These are phyloP conservation scores for Antheraea yamamai DNA, from an alignment of 2,888 invertebrate genomes.

Conservation along the genomic window DNA sequence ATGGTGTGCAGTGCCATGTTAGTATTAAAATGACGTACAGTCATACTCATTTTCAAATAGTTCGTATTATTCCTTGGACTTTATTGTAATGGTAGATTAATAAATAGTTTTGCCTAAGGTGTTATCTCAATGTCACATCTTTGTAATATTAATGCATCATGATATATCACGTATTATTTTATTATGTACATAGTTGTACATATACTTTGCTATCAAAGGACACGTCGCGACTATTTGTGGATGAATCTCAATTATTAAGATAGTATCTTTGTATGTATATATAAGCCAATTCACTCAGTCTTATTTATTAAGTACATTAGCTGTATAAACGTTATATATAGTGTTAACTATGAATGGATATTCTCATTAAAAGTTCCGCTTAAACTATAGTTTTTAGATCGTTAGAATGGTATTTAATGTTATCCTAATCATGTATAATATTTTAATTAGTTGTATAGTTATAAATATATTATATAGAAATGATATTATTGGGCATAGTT, in stretches of 20 bases:
- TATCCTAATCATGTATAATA: conserved; percentile 61
- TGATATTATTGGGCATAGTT: conserved; percentile 45
- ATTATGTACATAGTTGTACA: conserved; percentile 55
- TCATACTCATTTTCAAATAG: conserved; percentile 47
- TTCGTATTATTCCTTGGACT: conserved; percentile 60
- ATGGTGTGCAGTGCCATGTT: conserved; percentile 79
- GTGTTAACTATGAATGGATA: conserved; percentile 46
- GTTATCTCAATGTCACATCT: conserved; percentile 30
- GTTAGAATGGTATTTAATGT: conserved; percentile 57
- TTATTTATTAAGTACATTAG: conserved; percentile 66
- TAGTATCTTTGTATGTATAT: conserved; percentile 61
- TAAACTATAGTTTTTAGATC: conserved; percentile 44
- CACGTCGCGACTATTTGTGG: conserved; percentile 53
- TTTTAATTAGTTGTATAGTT: conserved; percentile 32
- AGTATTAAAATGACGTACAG: conserved; percentile 64
- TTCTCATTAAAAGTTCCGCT: conserved; percentile 62
- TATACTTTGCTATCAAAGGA: conserved; percentile 52
- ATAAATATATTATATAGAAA: conserved; percentile 17
- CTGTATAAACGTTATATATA: conserved; percentile 48
- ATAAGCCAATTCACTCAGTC: conserved; percentile 55
- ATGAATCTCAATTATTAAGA: conserved; percentile 67
- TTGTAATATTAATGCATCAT: conserved; percentile 10
- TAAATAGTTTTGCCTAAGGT: conserved; percentile 49
- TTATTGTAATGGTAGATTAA: conserved; percentile 47
- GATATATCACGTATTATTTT: conserved; percentile 38